Base-by-base conservation (phyloP, 2,888 invertebrate genomes). In the Drosophila falleni region DNA sequence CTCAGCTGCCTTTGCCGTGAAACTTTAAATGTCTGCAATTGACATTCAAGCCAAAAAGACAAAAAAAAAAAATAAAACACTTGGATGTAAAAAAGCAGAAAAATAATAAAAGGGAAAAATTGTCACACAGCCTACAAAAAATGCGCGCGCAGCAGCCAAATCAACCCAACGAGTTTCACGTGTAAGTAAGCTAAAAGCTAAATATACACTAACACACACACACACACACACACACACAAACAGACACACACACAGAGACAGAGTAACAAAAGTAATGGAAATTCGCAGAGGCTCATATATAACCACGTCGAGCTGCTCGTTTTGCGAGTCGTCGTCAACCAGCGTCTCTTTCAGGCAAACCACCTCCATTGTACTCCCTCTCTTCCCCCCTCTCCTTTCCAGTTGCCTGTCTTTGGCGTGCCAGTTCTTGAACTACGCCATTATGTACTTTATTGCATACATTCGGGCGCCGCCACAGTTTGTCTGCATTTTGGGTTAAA, bases 391-490 rank as follows among this genome's bases (percentile, higher is more conserved):
- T 33, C 19, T 9, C 9, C 31, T 31, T 0, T 10, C 9, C 31
- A 31, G 31, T 8, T 55, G 10, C 35, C 35, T 0, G 31, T 31
- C 11, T 16, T 37, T 39, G 74, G 66, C 70, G 59, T 74, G 59
- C 80, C 82, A 85, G 82, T 84, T 89, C 82, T 87, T 86, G 89
- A 87, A 89, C 85, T 87, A 62, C 89, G 89, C 89, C 85, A 85
- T 85, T 85, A 87, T 85, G 81, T 89, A 85, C 87, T 89, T 85
- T 85, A 85, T 89, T 84, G 89, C 89, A 85, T 87, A 85, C 87
- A 89, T 89, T 85, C 81, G 80, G 79, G 78, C 87, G 76, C 73
- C 78, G 69, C 58, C 65, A 49, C 79, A 71, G 68, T 76, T 70
- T 81, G 87, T 89, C 85, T 85, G 89, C 85, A 89, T 81, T 89